Base-by-base conservation (phyloP, 2,888 invertebrate genomes). In the Ceramica pisi region DNA sequence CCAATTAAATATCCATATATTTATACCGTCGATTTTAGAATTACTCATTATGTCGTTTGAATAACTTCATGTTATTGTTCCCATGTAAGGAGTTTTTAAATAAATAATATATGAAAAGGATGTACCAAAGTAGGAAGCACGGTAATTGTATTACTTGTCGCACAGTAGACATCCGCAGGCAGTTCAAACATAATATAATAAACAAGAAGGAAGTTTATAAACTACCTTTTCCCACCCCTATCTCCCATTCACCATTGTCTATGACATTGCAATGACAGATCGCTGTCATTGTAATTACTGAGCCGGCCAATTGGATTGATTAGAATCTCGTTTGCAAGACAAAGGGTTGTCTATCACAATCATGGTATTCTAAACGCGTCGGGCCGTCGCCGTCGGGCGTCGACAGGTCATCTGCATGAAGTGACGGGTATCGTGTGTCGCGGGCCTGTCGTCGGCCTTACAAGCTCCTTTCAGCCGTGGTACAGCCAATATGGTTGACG, bases 251-350 rank as follows among this genome's bases (percentile, higher is more conserved):
- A 46, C 63, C 56, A 83, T 84, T 81, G 75, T 78, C 48, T 50
- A 53, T 67, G 64, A 57, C 66, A 60, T 61, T 48, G 59, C 65
- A 61, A 75, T 68, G 67, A 59, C 78, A 70, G 59, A 68, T 80
- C 55, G 46, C 57, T 68, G 74, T 74, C 75, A 62, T 71, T 74
- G 67, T 81, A 67, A 77, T 74, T 60, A 75, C 56, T 71, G 23
- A 61, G n/a, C 50, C 63, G 9, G 48, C 53, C 80, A 79, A 84
- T 86, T 83, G 83, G 82, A 79, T 72, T 66, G 73, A 86, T 88
- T 85, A 86, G 81, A 86, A 84, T 83, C 84, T 86, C 79, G 83
- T 89, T 87, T 80, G 75, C 69, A 74, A 83, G 48, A 85, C 86
- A 87, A 88, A 83, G 80, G 50, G 44, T 57, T 57, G 81, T 76